Percentiles rank a stretch among this genome's conserved stretches.
Evolutionary conservation across 2,888 invertebrate genomes (phyloP).

Genomic region (Lomographa bimaculata): DNA sequence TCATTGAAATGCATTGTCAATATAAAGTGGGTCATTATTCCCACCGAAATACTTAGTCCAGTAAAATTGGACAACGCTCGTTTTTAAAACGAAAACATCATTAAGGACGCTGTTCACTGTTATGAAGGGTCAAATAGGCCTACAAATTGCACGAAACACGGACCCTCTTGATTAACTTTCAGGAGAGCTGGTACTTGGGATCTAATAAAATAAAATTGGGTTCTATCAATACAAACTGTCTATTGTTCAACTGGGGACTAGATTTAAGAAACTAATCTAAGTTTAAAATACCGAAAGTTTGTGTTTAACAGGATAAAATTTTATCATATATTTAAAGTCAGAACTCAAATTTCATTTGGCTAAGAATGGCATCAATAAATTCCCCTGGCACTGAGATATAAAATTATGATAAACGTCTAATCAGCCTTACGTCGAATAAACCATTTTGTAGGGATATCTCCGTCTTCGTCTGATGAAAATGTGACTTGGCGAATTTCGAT

Average conservation of each 20-base stretch:
- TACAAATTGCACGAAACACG: slow-evolving; percentile 69
- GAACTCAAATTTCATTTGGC: slow-evolving; percentile 8
- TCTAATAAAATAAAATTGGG: slow-evolving; percentile 65
- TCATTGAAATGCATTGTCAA: slow-evolving; percentile 27
- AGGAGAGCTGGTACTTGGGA: slow-evolving; percentile 49
- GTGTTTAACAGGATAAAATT: not conserved
- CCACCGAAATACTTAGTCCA: slow-evolving; percentile 22
- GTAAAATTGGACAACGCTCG: slow-evolving; percentile 34
- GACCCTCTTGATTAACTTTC: slow-evolving; percentile 69
- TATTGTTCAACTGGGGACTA: slow-evolving; percentile 23
- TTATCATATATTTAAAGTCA: slow-evolving; percentile 5
- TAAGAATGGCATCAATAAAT: slow-evolving; percentile 13
- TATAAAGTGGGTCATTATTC: slow-evolving; percentile 23
- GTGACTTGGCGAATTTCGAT: slow-evolving; percentile 45
- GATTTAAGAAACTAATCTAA: slow-evolving; percentile 9
- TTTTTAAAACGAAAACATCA: slow-evolving; percentile 58
- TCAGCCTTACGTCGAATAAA: slow-evolving; percentile 35
- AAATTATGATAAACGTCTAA: slow-evolving; percentile 36
- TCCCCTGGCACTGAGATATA: slow-evolving; percentile 8
- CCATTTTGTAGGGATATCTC: slow-evolving; percentile 32
- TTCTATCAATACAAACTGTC: slow-evolving; percentile 48
- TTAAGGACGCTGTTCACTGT: slow-evolving; percentile 58
- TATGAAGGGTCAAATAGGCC: slow-evolving; percentile 68
- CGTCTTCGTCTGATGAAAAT: slow-evolving; percentile 38
- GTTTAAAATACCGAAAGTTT: slow-evolving; percentile 12